These are phyloP conservation scores for Zoanthus sociatus DNA, from an alignment of 92 coral and sea anemone genomes.

Conservation along the genomic window DNA sequence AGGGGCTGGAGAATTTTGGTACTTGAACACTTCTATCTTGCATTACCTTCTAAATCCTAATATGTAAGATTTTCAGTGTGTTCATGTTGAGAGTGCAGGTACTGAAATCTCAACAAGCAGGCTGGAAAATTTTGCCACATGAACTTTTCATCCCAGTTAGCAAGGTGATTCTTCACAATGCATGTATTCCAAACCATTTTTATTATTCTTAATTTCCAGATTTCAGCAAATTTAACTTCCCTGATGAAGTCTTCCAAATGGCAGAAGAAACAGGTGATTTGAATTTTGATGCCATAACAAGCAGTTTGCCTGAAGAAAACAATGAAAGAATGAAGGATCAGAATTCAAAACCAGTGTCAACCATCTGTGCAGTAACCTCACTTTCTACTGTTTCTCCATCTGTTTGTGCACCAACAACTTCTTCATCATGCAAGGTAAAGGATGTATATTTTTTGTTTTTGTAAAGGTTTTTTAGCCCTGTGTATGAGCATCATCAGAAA, in stretches of 20 bases:
- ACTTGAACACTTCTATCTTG: no score
- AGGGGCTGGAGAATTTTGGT: no score
- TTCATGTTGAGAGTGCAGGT: no score
- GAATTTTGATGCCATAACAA: slow-evolving; percentile 31
- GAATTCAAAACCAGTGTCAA: not conserved
- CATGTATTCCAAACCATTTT: not conserved
- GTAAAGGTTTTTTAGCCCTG: no score
- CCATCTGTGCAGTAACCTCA: not conserved
- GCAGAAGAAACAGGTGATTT: slow-evolving; percentile 24
- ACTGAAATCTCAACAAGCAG: no score
- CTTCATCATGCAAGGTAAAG: slow-evolving; percentile 44
- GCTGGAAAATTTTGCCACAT: no score
- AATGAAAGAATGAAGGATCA: slow-evolving; percentile 5
- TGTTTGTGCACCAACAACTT: slow-evolving; percentile 39
- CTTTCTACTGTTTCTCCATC: slow-evolving; percentile 1
- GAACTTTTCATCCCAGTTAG: no score
- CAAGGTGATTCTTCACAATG: no score
- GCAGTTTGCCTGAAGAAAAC: slow-evolving; percentile 42
- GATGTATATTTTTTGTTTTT: not conserved
- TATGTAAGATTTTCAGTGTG: no score
- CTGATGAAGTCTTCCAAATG: slow-evolving; percentile 36
- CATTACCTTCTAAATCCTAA: no score
- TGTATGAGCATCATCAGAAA: no score
- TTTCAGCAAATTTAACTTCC: slow-evolving; percentile 63
- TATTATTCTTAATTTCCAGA: slow-evolving; percentile 11